phyloP scores from a whole-genome alignment of 2,113 vertebrate species.

The Ascaphus truei region DNA sequence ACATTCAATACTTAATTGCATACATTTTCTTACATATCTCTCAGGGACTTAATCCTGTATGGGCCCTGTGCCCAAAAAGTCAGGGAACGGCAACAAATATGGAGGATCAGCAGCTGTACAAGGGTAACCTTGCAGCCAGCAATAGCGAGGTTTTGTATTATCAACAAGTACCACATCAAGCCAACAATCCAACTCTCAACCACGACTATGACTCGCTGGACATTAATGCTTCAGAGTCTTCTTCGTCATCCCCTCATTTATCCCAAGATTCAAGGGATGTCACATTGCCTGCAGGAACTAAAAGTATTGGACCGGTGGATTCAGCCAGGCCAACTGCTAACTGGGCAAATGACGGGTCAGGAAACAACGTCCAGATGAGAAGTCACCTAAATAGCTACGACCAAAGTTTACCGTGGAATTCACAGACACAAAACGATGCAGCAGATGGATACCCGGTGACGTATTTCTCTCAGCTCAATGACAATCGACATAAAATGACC shows the following conservation, averaged over 20 bases:
- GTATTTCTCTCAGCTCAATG: slow-evolving; percentile 55
- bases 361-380: slow-evolving; percentile 62
- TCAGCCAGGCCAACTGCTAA: slow-evolving; percentile 59
- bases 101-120: slow-evolving; percentile 78
- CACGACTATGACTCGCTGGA: slow-evolving; percentile 65
- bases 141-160: slow-evolving; percentile 69
- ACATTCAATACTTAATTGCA: slow-evolving; percentile 55
- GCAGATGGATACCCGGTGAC: slow-evolving; percentile 55
- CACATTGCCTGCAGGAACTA: slow-evolving; percentile 61
- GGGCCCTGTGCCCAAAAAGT: slow-evolving; percentile 59
- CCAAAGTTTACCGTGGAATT: slow-evolving; percentile 65
- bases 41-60: slow-evolving; percentile 69
- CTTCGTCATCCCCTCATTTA: slow-evolving; percentile 72
- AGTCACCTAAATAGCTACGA: slow-evolving; percentile 53
- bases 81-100: slow-evolving; percentile 59
- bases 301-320: slow-evolving; percentile 65
- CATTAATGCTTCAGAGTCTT: slow-evolving; percentile 63
- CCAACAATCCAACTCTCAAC: slow-evolving; percentile 53
- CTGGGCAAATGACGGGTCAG: slow-evolving; percentile 65
- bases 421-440: slow-evolving; percentile 59
- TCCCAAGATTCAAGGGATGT: slow-evolving; percentile 66
- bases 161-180: slow-evolving; percentile 57
- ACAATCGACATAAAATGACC: slow-evolving; percentile 67
- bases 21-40: slow-evolving; percentile 21
- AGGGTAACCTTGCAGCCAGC: slow-evolving; percentile 65